These are phyloP conservation scores for Chromoteleia sp. DNA, from an alignment of 2,888 invertebrate genomes.

Conservation along the genomic window DNA sequence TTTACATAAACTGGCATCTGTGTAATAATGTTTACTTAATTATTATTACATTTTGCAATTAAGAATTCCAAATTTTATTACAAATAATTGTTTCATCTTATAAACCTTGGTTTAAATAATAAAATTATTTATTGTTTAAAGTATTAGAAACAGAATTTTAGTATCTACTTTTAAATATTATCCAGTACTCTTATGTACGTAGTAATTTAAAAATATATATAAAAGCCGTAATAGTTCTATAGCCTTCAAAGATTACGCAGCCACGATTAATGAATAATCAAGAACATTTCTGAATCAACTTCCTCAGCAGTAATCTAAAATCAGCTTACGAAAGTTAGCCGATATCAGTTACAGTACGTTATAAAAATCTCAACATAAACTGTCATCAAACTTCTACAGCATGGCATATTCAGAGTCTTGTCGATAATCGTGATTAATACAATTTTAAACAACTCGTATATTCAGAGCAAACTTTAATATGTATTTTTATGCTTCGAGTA, in stretches of 20 bases:
- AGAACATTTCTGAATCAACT: slow-evolving; percentile 32
- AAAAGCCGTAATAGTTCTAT: not conserved
- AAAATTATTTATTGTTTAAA: not conserved
- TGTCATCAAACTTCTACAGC: slow-evolving; percentile 62
- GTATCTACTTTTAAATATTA: too few relatives aligned
- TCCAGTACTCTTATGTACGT: too few relatives aligned
- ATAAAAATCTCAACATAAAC: slow-evolving; percentile 46
- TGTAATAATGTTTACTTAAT: too few relatives aligned
- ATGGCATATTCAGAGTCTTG: slow-evolving; percentile 30
- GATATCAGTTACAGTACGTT: slow-evolving; percentile 35
- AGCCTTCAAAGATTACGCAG: slow-evolving; percentile 21
- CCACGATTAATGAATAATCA: slow-evolving; percentile 22
- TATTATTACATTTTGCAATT: too few relatives aligned
- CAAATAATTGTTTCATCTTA: too few relatives aligned
- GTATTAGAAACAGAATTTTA: too few relatives aligned
- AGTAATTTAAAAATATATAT: too few relatives aligned
- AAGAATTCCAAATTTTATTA: too few relatives aligned
- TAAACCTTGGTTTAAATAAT: not conserved
- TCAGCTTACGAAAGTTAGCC: slow-evolving; percentile 59
- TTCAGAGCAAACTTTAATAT: slow-evolving; percentile 43
- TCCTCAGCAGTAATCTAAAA: slow-evolving; percentile 32
- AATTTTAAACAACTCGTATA: slow-evolving; percentile 44
- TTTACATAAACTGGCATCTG: too few relatives aligned
- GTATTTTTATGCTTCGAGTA: slow-evolving; percentile 51
- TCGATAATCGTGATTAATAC: slow-evolving; percentile 64